Conservation (phyloP, 2,797 vertebrate genomes). For the Furcifer pardalis region DNA sequence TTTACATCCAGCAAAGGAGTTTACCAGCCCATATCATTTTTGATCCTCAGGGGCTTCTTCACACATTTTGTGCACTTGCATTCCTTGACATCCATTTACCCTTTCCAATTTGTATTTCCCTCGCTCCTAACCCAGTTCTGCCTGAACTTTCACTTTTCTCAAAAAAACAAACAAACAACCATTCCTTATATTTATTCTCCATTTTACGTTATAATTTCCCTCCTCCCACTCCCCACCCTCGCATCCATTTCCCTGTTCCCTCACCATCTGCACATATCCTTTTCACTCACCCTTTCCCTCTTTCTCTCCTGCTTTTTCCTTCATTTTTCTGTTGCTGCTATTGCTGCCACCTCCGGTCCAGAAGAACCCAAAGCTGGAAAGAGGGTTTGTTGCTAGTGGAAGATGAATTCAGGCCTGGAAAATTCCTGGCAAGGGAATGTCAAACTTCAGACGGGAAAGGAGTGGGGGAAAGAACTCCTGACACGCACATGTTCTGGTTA, state of each 20-base stretch:
- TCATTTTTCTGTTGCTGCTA: conserved; percentile 6
- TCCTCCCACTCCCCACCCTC: neutral
- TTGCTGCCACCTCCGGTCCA: neutral
- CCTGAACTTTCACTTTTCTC: neutral
- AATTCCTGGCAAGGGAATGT: conserved; percentile 34
- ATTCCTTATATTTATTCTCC: neutral
- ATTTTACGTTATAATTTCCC: neutral
- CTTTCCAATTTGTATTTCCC: neutral
- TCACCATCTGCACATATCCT: neutral
- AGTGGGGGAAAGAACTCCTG: neutral
- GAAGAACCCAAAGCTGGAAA: conserved; percentile 17
- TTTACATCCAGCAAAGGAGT: neutral
- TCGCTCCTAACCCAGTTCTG: neutral
- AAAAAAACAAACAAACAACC: too few relatives aligned
- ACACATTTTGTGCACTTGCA: neutral
- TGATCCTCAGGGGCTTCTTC: neutral
- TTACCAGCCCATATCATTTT: neutral
- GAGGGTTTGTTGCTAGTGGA: conserved; percentile 4
- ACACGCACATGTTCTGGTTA: conserved; percentile 23
- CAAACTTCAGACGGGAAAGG: conserved; percentile 14
- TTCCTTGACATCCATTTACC: neutral
- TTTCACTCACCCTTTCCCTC: conserved; percentile 34
- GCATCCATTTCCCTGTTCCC: neutral
- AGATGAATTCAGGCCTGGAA: conserved; percentile 40
- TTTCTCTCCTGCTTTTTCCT: conserved; percentile 25